Percentiles rank a stretch among this genome's conserved stretches.
phyloP scores from a whole-genome alignment of 1,140 invertebrate genomes.

The Ceratina australensis region DNA sequence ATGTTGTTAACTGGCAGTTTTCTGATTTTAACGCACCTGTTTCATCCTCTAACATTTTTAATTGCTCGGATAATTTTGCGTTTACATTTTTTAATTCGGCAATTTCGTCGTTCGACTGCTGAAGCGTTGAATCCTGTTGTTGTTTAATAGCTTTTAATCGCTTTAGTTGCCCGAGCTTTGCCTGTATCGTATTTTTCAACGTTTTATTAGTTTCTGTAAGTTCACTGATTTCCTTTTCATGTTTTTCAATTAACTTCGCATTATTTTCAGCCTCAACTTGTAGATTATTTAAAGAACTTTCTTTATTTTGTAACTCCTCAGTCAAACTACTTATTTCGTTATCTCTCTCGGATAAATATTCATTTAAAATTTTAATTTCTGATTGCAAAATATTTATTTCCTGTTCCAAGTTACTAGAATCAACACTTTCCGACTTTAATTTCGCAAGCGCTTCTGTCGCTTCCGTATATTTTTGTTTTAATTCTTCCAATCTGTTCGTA shows the following conservation, averaged over 20 bases:
- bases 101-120: conserved; percentile 59
- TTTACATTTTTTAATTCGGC: conserved; percentile 54
- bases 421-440: conserved; percentile 48
- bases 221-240: conserved; percentile 53
- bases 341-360: conserved; percentile 40
- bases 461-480: conserved; percentile 45
- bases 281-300: conserved; percentile 32
- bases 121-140: conserved; percentile 63
- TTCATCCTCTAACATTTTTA: conserved; percentile 45
- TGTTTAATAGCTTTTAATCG: conserved; percentile 60
- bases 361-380: conserved; percentile 41
- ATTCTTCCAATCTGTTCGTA: conserved; percentile 31
- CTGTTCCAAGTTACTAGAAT: conserved; percentile 38
- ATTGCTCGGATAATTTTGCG: conserved; percentile 37
- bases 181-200: conserved; percentile 45
- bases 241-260: conserved; percentile 46
- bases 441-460: conserved; percentile 31
- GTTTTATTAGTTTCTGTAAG: conserved; percentile 55
- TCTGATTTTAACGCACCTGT: conserved; percentile 55
- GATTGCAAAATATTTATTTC: conserved; percentile 35
- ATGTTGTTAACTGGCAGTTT: conserved; percentile 63
- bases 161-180: conserved; percentile 53
- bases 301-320: conserved; percentile 28
- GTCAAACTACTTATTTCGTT: conserved; percentile 43
- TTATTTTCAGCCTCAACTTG: conserved; percentile 48